These are phyloP conservation scores for Prosapia bicincta DNA, from an alignment of 2,888 invertebrate species.

Conservation along the genomic window DNA sequence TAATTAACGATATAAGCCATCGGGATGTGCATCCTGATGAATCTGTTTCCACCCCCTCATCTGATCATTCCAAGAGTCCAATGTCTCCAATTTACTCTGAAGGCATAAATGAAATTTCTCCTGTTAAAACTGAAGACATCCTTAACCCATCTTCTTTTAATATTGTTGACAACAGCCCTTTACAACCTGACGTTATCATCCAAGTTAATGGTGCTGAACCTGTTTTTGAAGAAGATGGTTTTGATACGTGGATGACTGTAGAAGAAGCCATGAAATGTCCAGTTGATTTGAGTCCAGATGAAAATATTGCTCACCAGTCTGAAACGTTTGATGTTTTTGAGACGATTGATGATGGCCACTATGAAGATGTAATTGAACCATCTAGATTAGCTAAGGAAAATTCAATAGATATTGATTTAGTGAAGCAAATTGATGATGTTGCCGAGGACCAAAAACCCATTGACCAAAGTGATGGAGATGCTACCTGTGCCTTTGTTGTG, in stretches of 20 bases:
- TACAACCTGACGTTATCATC: not conserved
- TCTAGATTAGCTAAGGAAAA: not conserved
- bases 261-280: slow-evolving; percentile 17
- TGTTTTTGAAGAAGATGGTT: not conserved
- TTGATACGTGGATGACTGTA: slow-evolving; percentile 19
- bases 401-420: not conserved
- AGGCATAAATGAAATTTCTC: not conserved
- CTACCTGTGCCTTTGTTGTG: not conserved
- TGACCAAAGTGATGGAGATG: not conserved
- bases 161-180: not conserved
- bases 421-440: not conserved
- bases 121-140: not conserved
- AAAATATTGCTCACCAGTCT: not conserved
- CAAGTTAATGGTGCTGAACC: not conserved
- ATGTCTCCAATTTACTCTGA: not conserved
- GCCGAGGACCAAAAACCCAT: not conserved
- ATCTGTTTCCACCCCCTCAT: not conserved
- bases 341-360: not conserved
- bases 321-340: not conserved
- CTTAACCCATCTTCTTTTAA: not conserved
- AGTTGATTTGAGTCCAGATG: not conserved
- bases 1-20: not conserved
- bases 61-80: not conserved
- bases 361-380: not conserved
- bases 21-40: not conserved